Evolutionary conservation across 2,113 vertebrate species (phyloP), one percentile per base, ranked within the genome.

Genomic region (Artemisiospiza belli): DNA sequence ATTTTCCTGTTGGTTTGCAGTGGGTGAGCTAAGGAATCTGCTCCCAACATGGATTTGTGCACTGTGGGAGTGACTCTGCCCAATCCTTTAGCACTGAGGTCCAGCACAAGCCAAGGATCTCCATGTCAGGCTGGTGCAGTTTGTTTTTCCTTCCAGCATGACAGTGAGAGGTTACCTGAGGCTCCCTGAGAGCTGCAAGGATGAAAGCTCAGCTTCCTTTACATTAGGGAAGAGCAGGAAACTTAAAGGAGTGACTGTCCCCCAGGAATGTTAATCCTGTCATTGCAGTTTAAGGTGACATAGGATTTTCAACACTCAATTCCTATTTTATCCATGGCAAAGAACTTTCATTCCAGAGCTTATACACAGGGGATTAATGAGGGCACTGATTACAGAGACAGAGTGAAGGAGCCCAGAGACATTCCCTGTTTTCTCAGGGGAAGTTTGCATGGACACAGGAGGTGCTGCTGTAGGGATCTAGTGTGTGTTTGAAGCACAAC

Each of bases 121-220:
- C 30, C 47, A 8, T 0, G 0, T 17, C 61, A 85, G 70, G n/a
- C 75, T 83, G 67, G 21, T 52, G 68, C 51, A 80, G 67, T 63
- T 70, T 85, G 49, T 57, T 94, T 78, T 41, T 47, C 72, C 82
- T 77, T 76, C 59, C 82, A 96, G 75, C 24, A 4, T n/a, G 63
- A 76, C 51, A 49, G 55, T 1, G 33, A 3, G 46, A 93, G 72
- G 94, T 91, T 88, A 96, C 55, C 75, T 75, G 74, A 88, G 94
- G 94, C 92, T 93, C 62, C 80, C 68, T 11, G 35, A 44, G 78
- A 95, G 90, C 87, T 58, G 31, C 3, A 39, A 69, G 87, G 75
- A 86, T 80, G 75, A 95, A 95, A 91, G 75, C 90, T 85, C 94
- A 90, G 72, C 75, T 89, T 72, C 87, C 87, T 74, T 70, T 63